Evolutionary conservation across 2,797 vertebrate species (phyloP).

Genomic region (Etheostoma perlongum): DNA sequence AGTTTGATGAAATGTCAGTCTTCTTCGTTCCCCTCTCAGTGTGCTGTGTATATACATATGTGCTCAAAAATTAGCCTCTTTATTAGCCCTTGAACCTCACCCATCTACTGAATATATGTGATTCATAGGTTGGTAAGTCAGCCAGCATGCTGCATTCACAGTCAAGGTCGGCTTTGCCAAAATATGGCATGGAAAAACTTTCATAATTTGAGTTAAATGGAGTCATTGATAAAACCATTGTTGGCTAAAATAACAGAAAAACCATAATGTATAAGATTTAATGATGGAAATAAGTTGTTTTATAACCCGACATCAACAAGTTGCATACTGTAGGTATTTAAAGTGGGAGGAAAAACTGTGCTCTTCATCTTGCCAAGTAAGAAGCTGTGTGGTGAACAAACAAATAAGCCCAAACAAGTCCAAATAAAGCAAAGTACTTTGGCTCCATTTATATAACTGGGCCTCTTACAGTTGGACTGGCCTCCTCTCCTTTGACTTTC

Average conservation of each 20-base stretch:
- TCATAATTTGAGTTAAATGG: conserved; percentile 23
- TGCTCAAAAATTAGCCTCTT: conserved; percentile 71
- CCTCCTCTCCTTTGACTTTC: conserved; percentile 68
- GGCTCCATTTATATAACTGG: conserved; percentile 82
- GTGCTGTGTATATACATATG: conserved; percentile 31
- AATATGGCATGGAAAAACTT: conserved; percentile 39
- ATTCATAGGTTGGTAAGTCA: conserved; percentile 51
- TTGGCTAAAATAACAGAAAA: conserved; percentile 55
- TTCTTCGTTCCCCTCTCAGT: conserved; percentile 52
- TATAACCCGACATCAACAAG: conserved; percentile 61
- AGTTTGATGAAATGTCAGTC: conserved; percentile 76
- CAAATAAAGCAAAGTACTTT: conserved; percentile 86
- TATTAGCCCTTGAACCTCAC: conserved; percentile 68
- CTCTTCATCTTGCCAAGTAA: conserved; percentile 75
- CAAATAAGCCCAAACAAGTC: conserved; percentile 83
- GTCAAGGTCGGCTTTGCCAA: conserved; percentile 39
- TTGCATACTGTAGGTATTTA: conserved; percentile 71
- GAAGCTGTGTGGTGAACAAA: conserved; percentile 83
- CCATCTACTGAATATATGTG: conserved; percentile 54
- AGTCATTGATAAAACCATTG: conserved; percentile 58
- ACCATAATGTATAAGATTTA: conserved; percentile 58
- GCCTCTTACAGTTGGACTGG: conserved; percentile 80
- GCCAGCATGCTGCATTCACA: conserved; percentile 36
- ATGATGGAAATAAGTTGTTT: conserved; percentile 68
- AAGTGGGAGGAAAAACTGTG: conserved; percentile 72